phyloP scores from a whole-genome alignment of 2,888 invertebrate genomes.

The Gymnocheta viridis region DNA sequence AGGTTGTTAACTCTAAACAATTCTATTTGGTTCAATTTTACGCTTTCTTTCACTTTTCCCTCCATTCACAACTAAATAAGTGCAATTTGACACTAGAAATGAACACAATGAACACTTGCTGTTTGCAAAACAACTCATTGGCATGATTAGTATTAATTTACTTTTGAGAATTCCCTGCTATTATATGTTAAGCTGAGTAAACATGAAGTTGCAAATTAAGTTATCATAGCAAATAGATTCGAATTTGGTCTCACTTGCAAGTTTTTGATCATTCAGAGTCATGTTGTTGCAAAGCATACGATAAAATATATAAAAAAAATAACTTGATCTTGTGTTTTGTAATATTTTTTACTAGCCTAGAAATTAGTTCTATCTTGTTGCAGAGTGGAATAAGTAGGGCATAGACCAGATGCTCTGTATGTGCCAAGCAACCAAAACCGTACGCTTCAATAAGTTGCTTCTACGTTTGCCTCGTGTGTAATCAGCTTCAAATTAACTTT shows the following conservation, averaged over 20 bases:
- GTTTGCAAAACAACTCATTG: slow-evolving; percentile 6
- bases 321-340: no score
- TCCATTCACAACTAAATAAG: background rate
- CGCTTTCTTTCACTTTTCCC: slow-evolving; percentile 18
- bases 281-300: no score
- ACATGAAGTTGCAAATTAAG: background rate
- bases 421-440: no score
- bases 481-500: background rate
- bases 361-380: no score
- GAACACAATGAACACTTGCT: slow-evolving; percentile 28
- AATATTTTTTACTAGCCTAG: no score
- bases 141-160: slow-evolving; percentile 33
- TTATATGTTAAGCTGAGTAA: background rate
- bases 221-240: no score
- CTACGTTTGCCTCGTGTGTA: background rate
- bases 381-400: no score
- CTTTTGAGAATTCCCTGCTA: background rate
- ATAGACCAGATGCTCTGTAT: no score
- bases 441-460: background rate
- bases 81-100: slow-evolving; percentile 43
- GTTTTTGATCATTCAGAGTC: no score
- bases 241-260: no score
- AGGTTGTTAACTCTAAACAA: slow-evolving; percentile 52
- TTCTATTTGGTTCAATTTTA: slow-evolving; percentile 45
- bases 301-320: no score